Evolutionary conservation across 2,888 invertebrate genomes (phyloP).

Genomic region (Augiades crinisus): DNA sequence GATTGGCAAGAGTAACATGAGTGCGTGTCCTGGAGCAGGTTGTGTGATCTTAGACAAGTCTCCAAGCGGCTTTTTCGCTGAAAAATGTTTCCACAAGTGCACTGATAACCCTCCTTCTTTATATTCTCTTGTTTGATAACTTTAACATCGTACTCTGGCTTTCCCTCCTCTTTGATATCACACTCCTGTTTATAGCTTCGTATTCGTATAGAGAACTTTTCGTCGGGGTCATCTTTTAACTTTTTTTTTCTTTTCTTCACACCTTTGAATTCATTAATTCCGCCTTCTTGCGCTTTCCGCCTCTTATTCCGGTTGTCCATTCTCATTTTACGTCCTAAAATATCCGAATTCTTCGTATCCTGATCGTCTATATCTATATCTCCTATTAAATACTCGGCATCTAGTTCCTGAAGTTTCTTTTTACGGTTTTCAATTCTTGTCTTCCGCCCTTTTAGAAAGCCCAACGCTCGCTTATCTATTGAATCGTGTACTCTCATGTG

Average conservation of each 20-base stretch:
- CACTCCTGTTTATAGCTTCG: slow-evolving; percentile 26
- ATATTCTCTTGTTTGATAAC: slow-evolving; percentile 18
- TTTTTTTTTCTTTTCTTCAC: slow-evolving; percentile 45
- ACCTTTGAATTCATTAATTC: slow-evolving; percentile 31
- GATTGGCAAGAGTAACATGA: slow-evolving; percentile 51
- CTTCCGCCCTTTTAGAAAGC: slow-evolving; percentile 48
- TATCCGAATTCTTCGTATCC: slow-evolving; percentile 19
- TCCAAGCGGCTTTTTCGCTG: slow-evolving; percentile 64
- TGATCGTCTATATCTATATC: slow-evolving; percentile 26
- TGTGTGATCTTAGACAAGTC: slow-evolving; percentile 65
- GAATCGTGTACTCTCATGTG: slow-evolving; percentile 56
- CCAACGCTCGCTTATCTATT: slow-evolving; percentile 58
- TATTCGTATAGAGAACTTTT: slow-evolving; percentile 20
- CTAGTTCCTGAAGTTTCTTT: slow-evolving; percentile 36
- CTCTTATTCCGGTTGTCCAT: slow-evolving; percentile 28
- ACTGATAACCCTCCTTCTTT: slow-evolving; percentile 59
- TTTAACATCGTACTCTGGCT: slow-evolving; percentile 20
- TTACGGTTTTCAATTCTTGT: slow-evolving; percentile 48
- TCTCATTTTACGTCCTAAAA: slow-evolving; percentile 28
- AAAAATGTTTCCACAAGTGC: slow-evolving; percentile 63
- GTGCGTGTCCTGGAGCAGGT: slow-evolving; percentile 43
- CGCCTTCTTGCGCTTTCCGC: slow-evolving; percentile 24
- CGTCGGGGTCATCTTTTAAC: slow-evolving; percentile 29
- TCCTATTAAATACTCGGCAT: slow-evolving; percentile 22
- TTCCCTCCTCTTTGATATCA: slow-evolving; percentile 23